Evolutionary conservation across 2,888 invertebrate species (phyloP).

Genomic region (Chydorus sphaericus): DNA sequence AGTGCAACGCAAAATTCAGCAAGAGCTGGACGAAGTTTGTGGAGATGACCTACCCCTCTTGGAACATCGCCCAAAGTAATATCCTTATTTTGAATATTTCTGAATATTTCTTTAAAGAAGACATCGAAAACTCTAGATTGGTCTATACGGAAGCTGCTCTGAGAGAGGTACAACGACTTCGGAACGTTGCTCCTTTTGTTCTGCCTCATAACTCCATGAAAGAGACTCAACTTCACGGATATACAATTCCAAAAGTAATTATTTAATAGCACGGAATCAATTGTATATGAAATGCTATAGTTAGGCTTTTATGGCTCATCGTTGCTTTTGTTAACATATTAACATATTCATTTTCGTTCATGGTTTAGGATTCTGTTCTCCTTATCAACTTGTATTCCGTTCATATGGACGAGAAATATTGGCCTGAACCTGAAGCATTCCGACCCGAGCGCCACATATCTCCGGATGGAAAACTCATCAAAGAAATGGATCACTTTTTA

Average conservation of each 20-base stretch:
- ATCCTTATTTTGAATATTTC: too few relatives aligned
- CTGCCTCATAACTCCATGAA: constrained; percentile 21
- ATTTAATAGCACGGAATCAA: too few relatives aligned
- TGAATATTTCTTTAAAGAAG: too few relatives aligned
- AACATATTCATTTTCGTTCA: not conserved
- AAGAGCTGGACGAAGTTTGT: constrained; percentile 19
- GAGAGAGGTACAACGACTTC: constrained; percentile 22
- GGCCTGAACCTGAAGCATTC: constrained; percentile 45
- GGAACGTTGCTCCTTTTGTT: constrained; percentile 20
- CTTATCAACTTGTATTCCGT: constrained; percentile 39
- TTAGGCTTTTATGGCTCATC: not conserved
- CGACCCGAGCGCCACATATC: constrained; percentile 47
- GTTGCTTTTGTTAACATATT: not conserved
- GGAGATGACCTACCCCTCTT: not conserved
- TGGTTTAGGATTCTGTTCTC: constrained; percentile 33
- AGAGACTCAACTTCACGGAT: constrained; percentile 23
- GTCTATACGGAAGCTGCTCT: constrained; percentile 23
- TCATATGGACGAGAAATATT: constrained; percentile 40
- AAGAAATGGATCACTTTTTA: constrained; percentile 41
- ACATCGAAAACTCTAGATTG: too few relatives aligned
- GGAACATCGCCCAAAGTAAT: constrained; percentile 2
- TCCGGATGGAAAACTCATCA: constrained; percentile 33
- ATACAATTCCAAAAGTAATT: constrained; percentile 22
- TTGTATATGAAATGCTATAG: too few relatives aligned
- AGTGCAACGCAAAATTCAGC: constrained; percentile 19